Evolutionary conservation across 2,888 invertebrate species (phyloP).

Genomic region (Drosophila monieri): DNA sequence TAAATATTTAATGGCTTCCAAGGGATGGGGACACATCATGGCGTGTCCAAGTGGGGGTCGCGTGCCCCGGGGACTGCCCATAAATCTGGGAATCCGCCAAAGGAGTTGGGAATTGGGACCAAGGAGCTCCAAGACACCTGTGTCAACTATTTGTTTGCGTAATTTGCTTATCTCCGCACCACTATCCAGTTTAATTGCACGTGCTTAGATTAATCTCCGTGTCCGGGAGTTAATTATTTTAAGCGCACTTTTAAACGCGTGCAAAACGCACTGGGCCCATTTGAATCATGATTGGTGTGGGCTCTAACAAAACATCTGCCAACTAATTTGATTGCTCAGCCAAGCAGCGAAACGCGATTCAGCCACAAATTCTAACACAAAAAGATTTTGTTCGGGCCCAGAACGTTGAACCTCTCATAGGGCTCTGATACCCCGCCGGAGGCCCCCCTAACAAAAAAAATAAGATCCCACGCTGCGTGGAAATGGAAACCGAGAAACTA

Average conservation of each 20-base stretch:
- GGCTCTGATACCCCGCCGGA: not conserved
- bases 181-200: slow-evolving; percentile 37
- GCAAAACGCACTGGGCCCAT: slow-evolving; percentile 38
- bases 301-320: slow-evolving; percentile 14
- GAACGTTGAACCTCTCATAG: slow-evolving; percentile 24
- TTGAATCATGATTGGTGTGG: slow-evolving; percentile 9
- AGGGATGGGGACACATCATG: slow-evolving; percentile 4
- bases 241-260: slow-evolving; percentile 40
- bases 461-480: slow-evolving; percentile 39
- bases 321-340: slow-evolving; percentile 40
- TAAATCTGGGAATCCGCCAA: slow-evolving; percentile 33
- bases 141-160: slow-evolving; percentile 49
- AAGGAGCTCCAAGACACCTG: slow-evolving; percentile 31
- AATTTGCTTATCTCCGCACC: slow-evolving; percentile 38
- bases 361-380: slow-evolving; percentile 24
- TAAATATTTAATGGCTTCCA: slow-evolving; percentile 36
- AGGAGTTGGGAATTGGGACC: slow-evolving; percentile 23
- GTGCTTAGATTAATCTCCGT: slow-evolving; percentile 32
- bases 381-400: slow-evolving; percentile 19
- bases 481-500: slow-evolving; percentile 27
- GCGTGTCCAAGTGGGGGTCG: slow-evolving; percentile 37
- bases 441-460: slow-evolving; percentile 10
- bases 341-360: slow-evolving; percentile 39
- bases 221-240: slow-evolving; percentile 36
- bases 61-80: slow-evolving; percentile 22